A percentile compares a stretch with the other conserved stretches of the same genome.
Evolutionary conservation across 2,797 vertebrate species (phyloP).

Genomic region (Glyptemys insculpta): DNA sequence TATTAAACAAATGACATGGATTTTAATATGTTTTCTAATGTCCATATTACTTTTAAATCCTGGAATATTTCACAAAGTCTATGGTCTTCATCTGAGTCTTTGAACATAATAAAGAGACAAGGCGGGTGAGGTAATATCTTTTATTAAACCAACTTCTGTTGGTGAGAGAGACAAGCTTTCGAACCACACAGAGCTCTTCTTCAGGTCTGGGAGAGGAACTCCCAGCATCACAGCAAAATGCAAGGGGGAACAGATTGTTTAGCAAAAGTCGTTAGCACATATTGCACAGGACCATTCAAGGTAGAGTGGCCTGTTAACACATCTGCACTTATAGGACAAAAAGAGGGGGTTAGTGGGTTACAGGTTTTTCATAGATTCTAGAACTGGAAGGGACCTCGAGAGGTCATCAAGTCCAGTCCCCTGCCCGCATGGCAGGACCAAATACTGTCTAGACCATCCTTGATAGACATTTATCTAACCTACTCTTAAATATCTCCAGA

Average conservation of each 20-base stretch:
- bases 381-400: no score
- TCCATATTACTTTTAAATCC: not conserved
- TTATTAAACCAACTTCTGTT: not conserved
- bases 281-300: not conserved
- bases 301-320: not conserved
- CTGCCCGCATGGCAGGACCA: no score
- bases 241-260: not conserved
- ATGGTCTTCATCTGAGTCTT: not conserved
- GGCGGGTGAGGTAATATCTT: not conserved
- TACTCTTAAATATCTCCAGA: no score
- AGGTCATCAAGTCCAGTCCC: no score
- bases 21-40: not conserved
- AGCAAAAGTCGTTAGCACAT: not conserved
- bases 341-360: not conserved
- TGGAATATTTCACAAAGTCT: not conserved
- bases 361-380: no score
- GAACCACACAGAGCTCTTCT: not conserved
- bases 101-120: not conserved
- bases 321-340: not conserved
- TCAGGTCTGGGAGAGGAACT: not conserved
- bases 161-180: not conserved
- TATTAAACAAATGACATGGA: not conserved
- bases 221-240: not conserved
- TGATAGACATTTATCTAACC: no score
- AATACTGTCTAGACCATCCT: no score